Evolutionary conservation across 1,140 invertebrate genomes (phyloP).

Genomic region (Brachionus koreanus): DNA sequence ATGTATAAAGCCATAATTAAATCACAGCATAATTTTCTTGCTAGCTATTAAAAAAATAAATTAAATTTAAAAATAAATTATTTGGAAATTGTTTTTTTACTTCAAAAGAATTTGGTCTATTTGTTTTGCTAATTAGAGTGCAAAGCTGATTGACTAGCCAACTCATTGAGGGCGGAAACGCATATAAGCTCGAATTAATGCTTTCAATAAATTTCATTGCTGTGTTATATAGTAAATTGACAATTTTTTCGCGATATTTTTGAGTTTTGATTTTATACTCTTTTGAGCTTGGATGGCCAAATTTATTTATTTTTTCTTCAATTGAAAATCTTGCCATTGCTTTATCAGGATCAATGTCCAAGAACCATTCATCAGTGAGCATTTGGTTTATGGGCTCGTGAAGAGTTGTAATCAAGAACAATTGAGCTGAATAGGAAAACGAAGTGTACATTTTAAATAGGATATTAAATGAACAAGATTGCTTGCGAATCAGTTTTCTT

Average conservation of each 20-base stretch:
- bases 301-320: constrained; percentile 65
- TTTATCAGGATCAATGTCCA: constrained; percentile 87
- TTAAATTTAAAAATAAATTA: not conserved
- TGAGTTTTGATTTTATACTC: constrained; percentile 70
- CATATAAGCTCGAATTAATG: constrained; percentile 78
- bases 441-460: constrained; percentile 85
- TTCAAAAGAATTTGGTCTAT: constrained; percentile 59
- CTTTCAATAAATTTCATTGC: constrained; percentile 77
- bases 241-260: constrained; percentile 66
- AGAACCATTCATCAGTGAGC: constrained; percentile 84
- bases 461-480: constrained; percentile 80
- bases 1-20: constrained; percentile 88
- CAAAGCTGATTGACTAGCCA: constrained; percentile 65
- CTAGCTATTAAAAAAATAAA: constrained; percentile 47
- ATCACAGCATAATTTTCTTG: constrained; percentile 72
- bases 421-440: constrained; percentile 78
- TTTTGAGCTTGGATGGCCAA: constrained; percentile 52
- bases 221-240: constrained; percentile 75
- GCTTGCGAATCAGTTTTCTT: constrained; percentile 72
- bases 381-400: constrained; percentile 84
- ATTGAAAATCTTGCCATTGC: constrained; percentile 70
- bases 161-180: constrained; percentile 74
- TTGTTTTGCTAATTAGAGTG: constrained; percentile 56
- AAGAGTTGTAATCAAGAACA: constrained; percentile 85
- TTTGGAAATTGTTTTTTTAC: constrained; percentile 62